Base-by-base conservation (phyloP, 2,797 vertebrate species). In the Taeniopygia guttata region DNA sequence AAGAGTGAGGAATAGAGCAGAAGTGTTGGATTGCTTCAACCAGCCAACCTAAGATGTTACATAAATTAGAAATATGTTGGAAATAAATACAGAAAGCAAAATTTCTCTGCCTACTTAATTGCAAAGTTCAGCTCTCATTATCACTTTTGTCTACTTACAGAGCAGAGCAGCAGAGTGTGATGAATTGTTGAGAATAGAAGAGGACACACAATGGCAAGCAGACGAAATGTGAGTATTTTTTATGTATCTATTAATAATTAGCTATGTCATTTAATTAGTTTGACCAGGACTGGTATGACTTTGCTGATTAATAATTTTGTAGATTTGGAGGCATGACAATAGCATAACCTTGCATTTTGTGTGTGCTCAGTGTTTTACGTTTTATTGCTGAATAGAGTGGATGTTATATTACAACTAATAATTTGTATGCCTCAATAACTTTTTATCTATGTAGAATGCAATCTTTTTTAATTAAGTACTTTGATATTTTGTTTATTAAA, bases 111-210 rank as follows among this genome's bases (percentile, higher is more conserved):
- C 77, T 66, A 5, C 51, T 74, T 75, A 63, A 68, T 66, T 59
- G 75, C 73, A 32, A 79, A 82, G 55, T 81, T 89, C 29, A 48
- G 69, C 86, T 95, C 90, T 96, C 87, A 59, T 58, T 81, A 42
- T 80, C 42, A 5, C 0, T 84, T 76, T 58, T 95, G 68, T 91
- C 82, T 97, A 27, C 93, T 59, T 90, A 40, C 96, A 99, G 99
- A 98, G 98, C 75, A 98, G 98, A 79, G 92, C 97, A 72, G 97
- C 97, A 36, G 98, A 98, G 90, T 99, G 98, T 82, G 98, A 99
- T 92, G 99, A 99, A 86, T 98, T 98, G 5, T 89, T 99, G 85
- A 98, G 99, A 97, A 99, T 99, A 98, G 99, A 99, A 94, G 99
- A 99, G 97, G 99, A 99, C 55, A 32, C 96, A 0, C 98, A 98